Conservation (phyloP, 2,888 invertebrate genomes). For the Lasioglossum oenotherae region DNA sequence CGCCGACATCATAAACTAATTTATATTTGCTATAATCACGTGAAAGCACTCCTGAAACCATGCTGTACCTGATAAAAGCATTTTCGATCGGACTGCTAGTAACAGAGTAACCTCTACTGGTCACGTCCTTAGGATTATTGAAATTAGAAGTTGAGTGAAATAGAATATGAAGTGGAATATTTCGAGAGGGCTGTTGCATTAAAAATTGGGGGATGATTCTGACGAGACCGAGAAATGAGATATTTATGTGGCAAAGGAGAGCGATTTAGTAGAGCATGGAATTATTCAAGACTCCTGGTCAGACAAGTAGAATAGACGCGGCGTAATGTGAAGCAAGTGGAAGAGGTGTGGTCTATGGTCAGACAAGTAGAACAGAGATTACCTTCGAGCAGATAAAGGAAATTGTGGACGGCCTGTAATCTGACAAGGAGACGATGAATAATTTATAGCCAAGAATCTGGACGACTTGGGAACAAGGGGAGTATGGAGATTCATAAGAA, state of each 20-base stretch:
- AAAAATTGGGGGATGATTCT: neutral
- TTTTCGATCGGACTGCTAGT: no score
- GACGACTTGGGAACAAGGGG: neutral
- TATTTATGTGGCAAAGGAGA: neutral
- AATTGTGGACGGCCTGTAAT: neutral
- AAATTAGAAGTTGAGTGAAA: neutral
- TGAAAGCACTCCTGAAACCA: no score
- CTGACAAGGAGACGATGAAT: neutral
- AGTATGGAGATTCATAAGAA: neutral
- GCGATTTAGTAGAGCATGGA: neutral
- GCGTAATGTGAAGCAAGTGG: constrained; percentile 1
- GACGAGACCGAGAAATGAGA: neutral
- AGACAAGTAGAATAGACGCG: neutral
- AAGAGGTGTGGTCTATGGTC: constrained; percentile 6
- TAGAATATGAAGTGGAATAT: neutral
- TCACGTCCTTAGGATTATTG: neutral
- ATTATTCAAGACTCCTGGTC: neutral
- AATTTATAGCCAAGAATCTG: neutral
- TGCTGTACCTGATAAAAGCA: no score
- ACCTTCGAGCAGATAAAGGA: neutral
- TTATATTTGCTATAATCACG: no score
- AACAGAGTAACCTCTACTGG: no score
- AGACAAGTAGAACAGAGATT: neutral
- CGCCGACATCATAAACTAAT: no score
- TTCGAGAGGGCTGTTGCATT: neutral